phyloP scores from a whole-genome alignment of 2,113 vertebrate genomes.

The Isichthys henryi region DNA sequence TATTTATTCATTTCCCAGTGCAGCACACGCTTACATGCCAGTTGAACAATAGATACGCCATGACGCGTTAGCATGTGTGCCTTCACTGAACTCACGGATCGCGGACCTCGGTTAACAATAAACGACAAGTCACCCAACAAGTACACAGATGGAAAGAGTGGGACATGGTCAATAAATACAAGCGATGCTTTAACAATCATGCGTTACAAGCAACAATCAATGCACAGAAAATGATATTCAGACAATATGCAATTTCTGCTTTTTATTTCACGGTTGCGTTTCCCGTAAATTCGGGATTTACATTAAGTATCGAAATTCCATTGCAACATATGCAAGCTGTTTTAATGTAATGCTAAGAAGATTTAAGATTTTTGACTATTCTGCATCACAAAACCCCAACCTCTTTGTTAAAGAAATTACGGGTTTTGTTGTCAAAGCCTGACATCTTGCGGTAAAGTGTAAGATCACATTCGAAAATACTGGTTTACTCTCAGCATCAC shows the following conservation, averaged over 20 bases:
- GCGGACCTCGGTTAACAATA: background rate
- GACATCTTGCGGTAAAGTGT: constrained; percentile 39
- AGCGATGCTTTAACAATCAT: background rate
- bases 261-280: background rate
- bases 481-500: background rate
- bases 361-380: background rate
- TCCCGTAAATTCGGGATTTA: background rate
- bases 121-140: background rate
- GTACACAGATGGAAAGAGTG: background rate
- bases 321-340: background rate
- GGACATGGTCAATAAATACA: background rate
- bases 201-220: background rate
- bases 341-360: background rate
- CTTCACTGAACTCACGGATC: background rate
- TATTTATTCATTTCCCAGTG: background rate
- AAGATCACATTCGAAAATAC: background rate
- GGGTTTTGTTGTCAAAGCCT: constrained; percentile 19
- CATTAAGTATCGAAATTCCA: background rate
- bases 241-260: background rate
- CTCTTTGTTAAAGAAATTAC: background rate
- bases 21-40: background rate
- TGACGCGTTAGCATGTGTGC: background rate
- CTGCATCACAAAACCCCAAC: background rate
- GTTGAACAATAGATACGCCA: background rate
- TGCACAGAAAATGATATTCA: background rate